Evolutionary conservation across 2,888 invertebrate species (phyloP).

Genomic region (Entomobrya multifasciata): DNA sequence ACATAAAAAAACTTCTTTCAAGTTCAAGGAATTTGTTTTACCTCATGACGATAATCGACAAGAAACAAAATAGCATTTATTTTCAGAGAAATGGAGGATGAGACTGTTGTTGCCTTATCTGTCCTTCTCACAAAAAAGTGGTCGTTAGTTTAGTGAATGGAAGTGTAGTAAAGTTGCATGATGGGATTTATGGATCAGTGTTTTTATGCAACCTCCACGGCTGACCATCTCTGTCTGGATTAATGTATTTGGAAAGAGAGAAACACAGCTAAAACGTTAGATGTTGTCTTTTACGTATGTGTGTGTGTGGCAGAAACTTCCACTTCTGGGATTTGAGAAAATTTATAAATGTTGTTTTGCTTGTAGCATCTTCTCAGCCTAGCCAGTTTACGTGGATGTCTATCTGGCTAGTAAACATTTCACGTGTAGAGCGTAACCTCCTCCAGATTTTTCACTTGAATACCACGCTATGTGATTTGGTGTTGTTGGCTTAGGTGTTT

Average conservation of each 20-base stretch:
- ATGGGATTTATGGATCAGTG: constrained; percentile 72
- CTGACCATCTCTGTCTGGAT: constrained; percentile 58
- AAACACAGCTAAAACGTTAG: not conserved
- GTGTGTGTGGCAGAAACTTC: constrained; percentile 14
- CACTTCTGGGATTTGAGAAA: constrained; percentile 42
- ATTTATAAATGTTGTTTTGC: constrained; percentile 52
- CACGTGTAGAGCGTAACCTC: constrained; percentile 55
- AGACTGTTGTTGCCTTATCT: not conserved
- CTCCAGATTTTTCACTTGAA: constrained; percentile 37
- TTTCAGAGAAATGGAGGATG: not conserved
- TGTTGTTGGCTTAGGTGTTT: not conserved
- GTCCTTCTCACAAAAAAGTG: not conserved
- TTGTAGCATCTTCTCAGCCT: not conserved
- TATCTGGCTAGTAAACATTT: constrained; percentile 44
- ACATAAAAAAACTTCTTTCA: constrained; percentile 28
- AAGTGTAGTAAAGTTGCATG: constrained; percentile 68
- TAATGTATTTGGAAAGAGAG: not conserved
- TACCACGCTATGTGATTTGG: not conserved
- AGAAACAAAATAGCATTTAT: constrained; percentile 13
- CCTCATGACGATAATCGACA: constrained; percentile 50
- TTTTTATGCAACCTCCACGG: constrained; percentile 48
- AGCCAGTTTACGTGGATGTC: not conserved
- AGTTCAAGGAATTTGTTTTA: constrained; percentile 66
- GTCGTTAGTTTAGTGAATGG: constrained; percentile 50
- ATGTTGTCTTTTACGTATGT: constrained; percentile 22